Percentiles rank a stretch among this genome's conserved stretches.
These are phyloP conservation scores for Rhimphoctona megacephalus DNA, from an alignment of 2,888 invertebrate genomes.

Conservation along the genomic window DNA sequence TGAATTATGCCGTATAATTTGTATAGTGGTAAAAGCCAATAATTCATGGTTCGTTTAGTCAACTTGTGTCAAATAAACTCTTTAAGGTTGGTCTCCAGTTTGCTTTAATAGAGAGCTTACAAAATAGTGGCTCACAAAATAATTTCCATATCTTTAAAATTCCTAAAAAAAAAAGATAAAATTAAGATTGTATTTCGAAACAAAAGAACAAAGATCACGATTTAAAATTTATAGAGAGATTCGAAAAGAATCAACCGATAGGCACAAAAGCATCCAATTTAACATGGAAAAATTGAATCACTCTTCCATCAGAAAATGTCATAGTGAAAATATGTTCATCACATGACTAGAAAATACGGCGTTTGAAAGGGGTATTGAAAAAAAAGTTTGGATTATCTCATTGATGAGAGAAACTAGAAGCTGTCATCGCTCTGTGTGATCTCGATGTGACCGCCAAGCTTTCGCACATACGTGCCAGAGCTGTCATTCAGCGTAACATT, in stretches of 20 bases:
- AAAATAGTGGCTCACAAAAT: background rate
- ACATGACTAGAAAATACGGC: too few relatives aligned
- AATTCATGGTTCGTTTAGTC: constrained; percentile 20
- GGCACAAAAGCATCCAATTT: background rate
- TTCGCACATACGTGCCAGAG: constrained; percentile 10
- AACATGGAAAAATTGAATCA: background rate
- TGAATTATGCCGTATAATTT: constrained; percentile 15
- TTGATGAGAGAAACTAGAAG: constrained; percentile 40
- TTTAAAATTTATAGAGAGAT: background rate
- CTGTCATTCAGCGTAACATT: constrained; percentile 49
- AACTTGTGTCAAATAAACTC: constrained; percentile 7
- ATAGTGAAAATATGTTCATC: background rate
- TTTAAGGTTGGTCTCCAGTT: background rate
- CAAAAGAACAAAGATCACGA: background rate
- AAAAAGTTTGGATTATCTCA: constrained; percentile 24
- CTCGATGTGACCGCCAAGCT: constrained; percentile 33
- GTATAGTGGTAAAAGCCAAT: constrained; percentile 7
- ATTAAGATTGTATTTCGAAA: background rate
- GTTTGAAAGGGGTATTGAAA: background rate
- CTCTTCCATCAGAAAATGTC: background rate
- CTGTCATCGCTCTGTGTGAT: constrained; percentile 38
- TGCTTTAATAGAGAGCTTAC: background rate
- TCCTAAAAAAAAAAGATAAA: background rate
- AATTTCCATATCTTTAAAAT: background rate
- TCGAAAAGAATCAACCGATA: background rate